Conservation (phyloP, 2,888 invertebrate genomes). For the Meta bourneti region DNA sequence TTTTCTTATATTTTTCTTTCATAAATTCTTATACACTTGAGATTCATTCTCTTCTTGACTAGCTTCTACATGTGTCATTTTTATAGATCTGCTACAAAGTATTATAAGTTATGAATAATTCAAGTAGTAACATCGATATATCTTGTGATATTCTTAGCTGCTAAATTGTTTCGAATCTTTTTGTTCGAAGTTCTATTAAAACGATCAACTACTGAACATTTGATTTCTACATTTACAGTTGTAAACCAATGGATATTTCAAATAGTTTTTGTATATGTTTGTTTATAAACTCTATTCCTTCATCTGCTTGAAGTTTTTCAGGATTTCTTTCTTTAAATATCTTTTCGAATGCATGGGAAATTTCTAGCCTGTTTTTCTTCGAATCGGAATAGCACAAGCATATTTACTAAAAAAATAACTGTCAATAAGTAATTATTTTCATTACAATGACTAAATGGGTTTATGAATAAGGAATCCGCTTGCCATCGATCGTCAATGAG, state of each 20-base stretch:
- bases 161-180: neutral
- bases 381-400: constrained; percentile 75
- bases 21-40: too few species aligned
- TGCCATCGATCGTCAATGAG: too few species aligned
- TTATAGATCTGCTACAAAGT: too few species aligned
- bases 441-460: constrained; percentile 33
- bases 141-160: neutral
- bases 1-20: too few species aligned
- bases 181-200: constrained; percentile 56
- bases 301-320: constrained; percentile 59
- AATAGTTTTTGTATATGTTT: constrained; percentile 37
- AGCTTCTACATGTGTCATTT: too few species aligned
- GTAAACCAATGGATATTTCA: constrained; percentile 57
- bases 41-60: too few species aligned
- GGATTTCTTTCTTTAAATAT: constrained; percentile 55
- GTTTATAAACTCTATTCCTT: constrained; percentile 75
- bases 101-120: too few species aligned
- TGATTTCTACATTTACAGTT: constrained; percentile 62
- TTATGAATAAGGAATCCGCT: too few species aligned
- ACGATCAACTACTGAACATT: constrained; percentile 69
- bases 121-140: constrained; percentile 11
- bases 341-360: constrained; percentile 58
- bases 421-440: constrained; percentile 71
- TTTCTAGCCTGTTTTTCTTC: constrained; percentile 67
- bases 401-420: constrained; percentile 76